Base-by-base conservation (phyloP, 2,113 vertebrate species). In the Gymnorhina tibicen region DNA sequence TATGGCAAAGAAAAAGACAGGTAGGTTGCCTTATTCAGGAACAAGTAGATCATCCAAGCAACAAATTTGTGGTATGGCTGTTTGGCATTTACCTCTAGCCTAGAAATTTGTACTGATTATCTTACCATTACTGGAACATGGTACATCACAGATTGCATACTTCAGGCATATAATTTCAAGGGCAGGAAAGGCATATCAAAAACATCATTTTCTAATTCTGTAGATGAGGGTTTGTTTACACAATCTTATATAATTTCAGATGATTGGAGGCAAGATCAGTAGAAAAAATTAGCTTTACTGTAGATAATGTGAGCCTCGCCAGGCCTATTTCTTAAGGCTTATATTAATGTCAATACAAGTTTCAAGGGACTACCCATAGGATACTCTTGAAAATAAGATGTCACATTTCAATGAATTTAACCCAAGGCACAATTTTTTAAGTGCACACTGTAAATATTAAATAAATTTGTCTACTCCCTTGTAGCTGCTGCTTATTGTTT, bases 361-460 rank as follows among this genome's bases (percentile, higher is more conserved):
- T 95, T 84, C 96, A 93, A 83, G 85, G 91, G 87, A 97, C 93
- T 96, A 95, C 81, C 88, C 91, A 91, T 67, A 95, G 96, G 94
- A 97, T 97, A 95, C 47, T 91, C 97, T 95, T 94, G 83, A 94
- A 97, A 97, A 96, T 94, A 97, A 97, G 94, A 96, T 97, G 90
- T 96, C 94, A 98, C 93, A 97, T 97, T 95, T 97, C 90, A 95
- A 91, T 87, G 93, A 97, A 97, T 97, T 93, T 97, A 95, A 97
- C 97, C 95, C 88, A 95, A 97, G 96, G 97, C 97, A 96, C 74
- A 95, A 92, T 78, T 96, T 97, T 96, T 93, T 93, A 95, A 97
- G 95, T 75, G 89, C 70, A 82, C 67, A 58, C 85, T 98, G 95
- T 92, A 98, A 97, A 97, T 97, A 97, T 93, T 97, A 96, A 97